Conservation (phyloP, 2,797 vertebrate genomes). For the Glyptemys insculpta region DNA sequence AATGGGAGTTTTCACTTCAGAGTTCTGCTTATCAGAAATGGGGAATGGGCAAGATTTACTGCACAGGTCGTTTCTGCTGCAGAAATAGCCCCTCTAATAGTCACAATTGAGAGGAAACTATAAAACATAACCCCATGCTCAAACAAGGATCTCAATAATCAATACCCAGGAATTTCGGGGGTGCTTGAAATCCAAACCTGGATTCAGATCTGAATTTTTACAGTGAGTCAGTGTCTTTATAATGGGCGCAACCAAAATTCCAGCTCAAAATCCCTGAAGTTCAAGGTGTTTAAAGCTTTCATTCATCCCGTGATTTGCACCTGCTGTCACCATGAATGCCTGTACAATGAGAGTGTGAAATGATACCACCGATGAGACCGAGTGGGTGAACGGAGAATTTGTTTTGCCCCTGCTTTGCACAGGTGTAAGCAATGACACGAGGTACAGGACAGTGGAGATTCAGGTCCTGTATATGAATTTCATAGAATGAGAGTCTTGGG, state of each 20-base stretch:
- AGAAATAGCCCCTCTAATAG: rapidly evolving
- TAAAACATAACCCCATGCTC: too few relatives aligned
- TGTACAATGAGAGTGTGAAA: not conserved
- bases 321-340: not conserved
- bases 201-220: not conserved
- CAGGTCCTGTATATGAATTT: not conserved
- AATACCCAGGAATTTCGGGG: not conserved
- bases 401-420: not conserved
- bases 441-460: rapidly evolving
- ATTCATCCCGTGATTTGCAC: rapidly evolving
- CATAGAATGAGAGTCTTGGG: rapidly evolving
- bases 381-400: not conserved
- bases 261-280: not conserved
- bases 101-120: not conserved
- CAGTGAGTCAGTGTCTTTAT: not conserved
- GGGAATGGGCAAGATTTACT: not conserved
- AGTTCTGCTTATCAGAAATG: rapidly evolving
- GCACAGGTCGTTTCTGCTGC: rapidly evolving
- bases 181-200: not conserved
- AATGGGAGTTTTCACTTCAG: not conserved
- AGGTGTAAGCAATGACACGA: not conserved
- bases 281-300: not conserved
- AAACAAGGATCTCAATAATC: rapidly evolving
- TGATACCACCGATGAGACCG: not conserved
- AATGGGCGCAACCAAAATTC: not conserved